A percentile compares a stretch with the other conserved stretches of the same genome.
phyloP scores from a whole-genome alignment of 1,140 invertebrate genomes.

The Diploscapter pachys region DNA sequence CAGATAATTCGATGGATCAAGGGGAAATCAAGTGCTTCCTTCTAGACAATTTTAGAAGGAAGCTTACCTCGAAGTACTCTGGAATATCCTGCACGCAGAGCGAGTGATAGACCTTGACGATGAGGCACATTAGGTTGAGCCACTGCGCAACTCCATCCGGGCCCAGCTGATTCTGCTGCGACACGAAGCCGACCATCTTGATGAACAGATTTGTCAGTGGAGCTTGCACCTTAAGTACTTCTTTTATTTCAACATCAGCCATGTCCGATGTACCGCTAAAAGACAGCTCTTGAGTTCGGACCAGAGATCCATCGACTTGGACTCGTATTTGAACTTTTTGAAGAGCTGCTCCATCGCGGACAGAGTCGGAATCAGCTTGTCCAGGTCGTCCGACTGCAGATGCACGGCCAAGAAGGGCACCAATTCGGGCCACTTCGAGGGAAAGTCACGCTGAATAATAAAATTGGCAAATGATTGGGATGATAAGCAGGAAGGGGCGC shows the following conservation, averaged over 20 bases:
- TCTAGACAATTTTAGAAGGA: too few species aligned
- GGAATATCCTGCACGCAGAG: slow-evolving; percentile 92
- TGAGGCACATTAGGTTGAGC: slow-evolving; percentile 72
- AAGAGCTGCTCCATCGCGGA: slow-evolving; percentile 92
- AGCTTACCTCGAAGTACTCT: slow-evolving; percentile 68
- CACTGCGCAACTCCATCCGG: slow-evolving; percentile 60
- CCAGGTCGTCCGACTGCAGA: slow-evolving; percentile 72
- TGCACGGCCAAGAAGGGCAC: slow-evolving; percentile 80
- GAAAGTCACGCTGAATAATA: slow-evolving; percentile 75
- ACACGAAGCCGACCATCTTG: slow-evolving; percentile 76
- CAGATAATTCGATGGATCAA: too few species aligned
- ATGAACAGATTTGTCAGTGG: slow-evolving; percentile 65
- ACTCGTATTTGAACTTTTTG: slow-evolving; percentile 89
- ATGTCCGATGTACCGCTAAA: slow-evolving; percentile 6
- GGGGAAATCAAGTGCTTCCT: too few species aligned
- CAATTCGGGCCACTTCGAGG: slow-evolving; percentile 84
- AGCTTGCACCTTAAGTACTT: slow-evolving; percentile 24
- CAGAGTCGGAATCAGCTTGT: slow-evolving; percentile 88
- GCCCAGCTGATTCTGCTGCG: slow-evolving; percentile 74
- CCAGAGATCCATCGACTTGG: slow-evolving; percentile 90
- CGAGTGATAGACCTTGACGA: slow-evolving; percentile 94
- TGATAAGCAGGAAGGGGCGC: too few species aligned
- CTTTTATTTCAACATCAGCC: too few species aligned
- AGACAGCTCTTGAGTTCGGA: slow-evolving; percentile 81
- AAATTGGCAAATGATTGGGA: slow-evolving; percentile 4